Evolutionary conservation across 2,797 vertebrate genomes (phyloP).

Genomic region (Mormyrops boulengeri): DNA sequence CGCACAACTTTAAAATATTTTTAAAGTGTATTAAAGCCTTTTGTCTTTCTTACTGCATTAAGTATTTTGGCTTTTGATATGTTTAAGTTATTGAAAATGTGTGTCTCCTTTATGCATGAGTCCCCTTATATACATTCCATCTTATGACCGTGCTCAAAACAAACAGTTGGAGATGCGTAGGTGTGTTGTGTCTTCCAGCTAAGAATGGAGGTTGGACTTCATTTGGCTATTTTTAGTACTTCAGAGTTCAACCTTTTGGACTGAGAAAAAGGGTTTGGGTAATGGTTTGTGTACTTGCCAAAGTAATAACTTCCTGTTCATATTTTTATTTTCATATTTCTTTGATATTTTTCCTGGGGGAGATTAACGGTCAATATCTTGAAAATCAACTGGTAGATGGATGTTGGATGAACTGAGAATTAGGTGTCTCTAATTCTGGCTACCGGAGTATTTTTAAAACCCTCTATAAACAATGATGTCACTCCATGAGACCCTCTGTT

Average conservation of each 20-base stretch:
- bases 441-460: neutral
- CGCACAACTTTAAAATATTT: neutral
- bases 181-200: neutral
- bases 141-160: neutral
- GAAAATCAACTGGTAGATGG: neutral
- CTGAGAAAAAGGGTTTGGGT: neutral
- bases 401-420: neutral
- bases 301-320: neutral
- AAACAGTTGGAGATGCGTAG: neutral
- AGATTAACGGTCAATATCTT: neutral
- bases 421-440: neutral
- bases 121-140: neutral
- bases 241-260: neutral
- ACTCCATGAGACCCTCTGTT: neutral
- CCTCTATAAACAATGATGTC: neutral
- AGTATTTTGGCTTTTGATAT: neutral
- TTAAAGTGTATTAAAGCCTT: neutral
- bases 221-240: constrained; percentile 14
- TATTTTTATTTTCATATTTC: neutral
- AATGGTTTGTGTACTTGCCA: neutral
- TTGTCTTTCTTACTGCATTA: neutral
- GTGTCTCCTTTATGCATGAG: neutral
- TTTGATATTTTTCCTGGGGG: neutral
- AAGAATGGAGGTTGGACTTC: neutral
- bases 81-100: neutral